These are phyloP conservation scores for Vombatus ursinus DNA, from an alignment of 2,113 vertebrate genomes.

Conservation along the genomic window DNA sequence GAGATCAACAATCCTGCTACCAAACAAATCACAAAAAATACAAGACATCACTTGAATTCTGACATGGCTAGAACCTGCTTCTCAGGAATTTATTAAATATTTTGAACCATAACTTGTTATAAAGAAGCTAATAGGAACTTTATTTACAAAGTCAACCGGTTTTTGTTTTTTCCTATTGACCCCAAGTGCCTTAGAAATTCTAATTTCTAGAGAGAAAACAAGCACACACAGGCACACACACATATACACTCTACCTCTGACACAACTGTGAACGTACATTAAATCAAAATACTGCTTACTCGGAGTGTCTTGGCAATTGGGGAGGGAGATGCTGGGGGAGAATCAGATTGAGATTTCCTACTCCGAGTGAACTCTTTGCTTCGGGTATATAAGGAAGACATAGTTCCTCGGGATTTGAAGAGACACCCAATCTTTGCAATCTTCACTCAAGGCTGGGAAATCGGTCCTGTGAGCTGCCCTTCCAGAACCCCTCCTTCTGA, in stretches of 20 bases:
- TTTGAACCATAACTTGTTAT: conserved; percentile 37
- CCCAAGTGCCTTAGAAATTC: conserved; percentile 35
- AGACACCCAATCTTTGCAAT: conserved; percentile 59
- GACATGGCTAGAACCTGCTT: conserved; percentile 44
- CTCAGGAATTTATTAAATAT: conserved; percentile 48
- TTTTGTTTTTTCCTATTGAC: background rate
- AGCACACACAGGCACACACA: background rate
- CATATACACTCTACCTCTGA: conserved; percentile 16
- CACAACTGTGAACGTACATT: conserved; percentile 50
- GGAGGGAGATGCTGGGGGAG: conserved; percentile 94
- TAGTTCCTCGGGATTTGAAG: conserved; percentile 76
- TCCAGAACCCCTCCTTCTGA: conserved; percentile 56
- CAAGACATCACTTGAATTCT: conserved; percentile 30
- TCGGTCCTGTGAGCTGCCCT: conserved; percentile 48
- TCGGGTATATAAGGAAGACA: conserved; percentile 93
- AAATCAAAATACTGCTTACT: conserved; percentile 91
- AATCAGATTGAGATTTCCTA: conserved; percentile 94
- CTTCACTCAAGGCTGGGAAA: conserved; percentile 67
- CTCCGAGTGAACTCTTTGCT: conserved; percentile 94
- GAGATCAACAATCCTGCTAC: background rate
- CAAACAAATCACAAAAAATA: conserved; percentile 45
- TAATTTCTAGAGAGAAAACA: conserved; percentile 6
- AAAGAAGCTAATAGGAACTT: conserved; percentile 43
- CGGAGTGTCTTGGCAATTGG: conserved; percentile 93
- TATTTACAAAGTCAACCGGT: background rate